phyloP scores from a whole-genome alignment of 2,888 invertebrate species.

The Caenorhabditis imperialis region DNA sequence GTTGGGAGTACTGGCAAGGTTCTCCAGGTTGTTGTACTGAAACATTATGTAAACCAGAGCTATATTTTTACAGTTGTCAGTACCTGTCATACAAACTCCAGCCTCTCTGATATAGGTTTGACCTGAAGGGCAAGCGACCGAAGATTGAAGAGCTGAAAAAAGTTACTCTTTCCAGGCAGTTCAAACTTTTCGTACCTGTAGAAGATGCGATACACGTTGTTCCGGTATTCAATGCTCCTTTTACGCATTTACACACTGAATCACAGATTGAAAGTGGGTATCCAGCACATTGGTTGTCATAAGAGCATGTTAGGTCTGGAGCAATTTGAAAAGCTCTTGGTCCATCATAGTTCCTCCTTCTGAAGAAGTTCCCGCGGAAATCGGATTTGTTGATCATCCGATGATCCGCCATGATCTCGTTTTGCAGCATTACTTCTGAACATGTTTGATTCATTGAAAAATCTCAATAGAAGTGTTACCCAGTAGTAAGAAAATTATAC shows the following conservation, averaged over 20 bases:
- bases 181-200: slow-evolving; percentile 41
- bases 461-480: background rate
- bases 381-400: slow-evolving; percentile 37
- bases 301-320: slow-evolving; percentile 67
- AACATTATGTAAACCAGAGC: too few relatives aligned
- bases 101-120: slow-evolving; percentile 77
- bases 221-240: slow-evolving; percentile 77
- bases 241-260: slow-evolving; percentile 75
- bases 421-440: slow-evolving; percentile 52
- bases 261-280: slow-evolving; percentile 77
- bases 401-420: slow-evolving; percentile 55
- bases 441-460: background rate
- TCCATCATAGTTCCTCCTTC: slow-evolving; percentile 39
- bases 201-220: slow-evolving; percentile 72
- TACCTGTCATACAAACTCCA: slow-evolving; percentile 77
- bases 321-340: slow-evolving; percentile 39
- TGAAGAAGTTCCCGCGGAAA: slow-evolving; percentile 44
- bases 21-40: slow-evolving; percentile 75
- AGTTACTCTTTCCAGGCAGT: background rate
- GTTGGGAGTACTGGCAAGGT: slow-evolving; percentile 78
- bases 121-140: slow-evolving; percentile 70
- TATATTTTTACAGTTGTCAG: slow-evolving; percentile 5
- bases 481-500: background rate
- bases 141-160: slow-evolving; percentile 57
- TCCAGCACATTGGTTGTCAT: slow-evolving; percentile 76